Conservation (phyloP, 1,140 invertebrate species). For the Bilobella aurantiaca region DNA sequence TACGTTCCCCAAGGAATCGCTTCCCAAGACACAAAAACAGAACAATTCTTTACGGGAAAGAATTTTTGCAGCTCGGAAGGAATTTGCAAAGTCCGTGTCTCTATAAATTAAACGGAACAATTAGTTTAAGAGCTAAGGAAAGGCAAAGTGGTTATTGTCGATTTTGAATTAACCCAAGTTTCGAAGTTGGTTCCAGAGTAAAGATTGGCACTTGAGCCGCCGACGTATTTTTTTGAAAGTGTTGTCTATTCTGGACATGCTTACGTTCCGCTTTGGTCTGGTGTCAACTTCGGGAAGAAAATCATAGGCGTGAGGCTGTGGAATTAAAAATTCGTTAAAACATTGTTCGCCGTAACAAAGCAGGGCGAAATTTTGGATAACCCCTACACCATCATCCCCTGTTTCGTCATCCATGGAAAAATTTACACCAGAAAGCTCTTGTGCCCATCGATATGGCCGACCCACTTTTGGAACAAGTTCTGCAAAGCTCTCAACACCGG, state of each 20-base stretch:
- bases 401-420: no score
- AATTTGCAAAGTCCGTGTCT: conserved; percentile 38
- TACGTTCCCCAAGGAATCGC: conserved; percentile 46
- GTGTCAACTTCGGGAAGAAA: neutral
- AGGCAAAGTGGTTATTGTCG: neutral
- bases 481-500: conserved; percentile 47
- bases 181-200: conserved; percentile 64
- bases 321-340: no score
- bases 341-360: no score
- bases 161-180: conserved; percentile 53
- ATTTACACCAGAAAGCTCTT: conserved; percentile 72
- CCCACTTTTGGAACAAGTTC: conserved; percentile 50
- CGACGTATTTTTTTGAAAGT: conserved; percentile 57
- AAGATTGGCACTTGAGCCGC: conserved; percentile 59
- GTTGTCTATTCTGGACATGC: conserved; percentile 53
- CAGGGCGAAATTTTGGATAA: no score
- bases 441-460: conserved; percentile 78
- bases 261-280: conserved; percentile 42
- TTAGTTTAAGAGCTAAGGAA: neutral
- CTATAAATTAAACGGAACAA: conserved; percentile 33
- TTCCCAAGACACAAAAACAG: conserved; percentile 56
- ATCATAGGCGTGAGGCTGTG: no score
- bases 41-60: conserved; percentile 45
- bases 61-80: conserved; percentile 36
- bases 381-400: no score